Conservation (phyloP, 1,140 invertebrate genomes). For the Neoseiulus cucumeris region DNA sequence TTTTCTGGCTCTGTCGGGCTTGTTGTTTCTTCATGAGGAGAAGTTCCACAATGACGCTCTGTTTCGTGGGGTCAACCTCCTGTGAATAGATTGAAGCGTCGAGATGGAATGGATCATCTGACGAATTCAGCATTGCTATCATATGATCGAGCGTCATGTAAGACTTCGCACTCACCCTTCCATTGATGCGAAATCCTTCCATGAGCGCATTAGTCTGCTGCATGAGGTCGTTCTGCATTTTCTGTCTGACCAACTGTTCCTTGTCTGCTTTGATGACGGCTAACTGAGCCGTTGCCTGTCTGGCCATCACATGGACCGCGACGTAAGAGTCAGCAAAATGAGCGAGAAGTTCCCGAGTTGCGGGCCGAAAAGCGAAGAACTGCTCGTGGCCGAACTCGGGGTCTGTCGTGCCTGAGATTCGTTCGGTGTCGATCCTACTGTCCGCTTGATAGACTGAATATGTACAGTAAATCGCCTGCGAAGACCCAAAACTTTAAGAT, state of each 20-base stretch:
- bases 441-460: constrained; percentile 35
- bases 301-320: constrained; percentile 34
- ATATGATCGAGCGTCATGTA: too few species aligned
- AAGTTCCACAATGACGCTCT: constrained; percentile 29
- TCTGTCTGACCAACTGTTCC: constrained; percentile 24
- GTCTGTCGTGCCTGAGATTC: constrained; percentile 30
- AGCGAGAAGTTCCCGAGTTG: constrained; percentile 31
- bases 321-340: constrained; percentile 33
- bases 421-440: constrained; percentile 29
- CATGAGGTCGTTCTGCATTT: constrained; percentile 26
- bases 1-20: constrained; percentile 26
- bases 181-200: constrained; percentile 23
- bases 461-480: constrained; percentile 34
- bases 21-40: constrained; percentile 30
- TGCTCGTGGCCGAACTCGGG: constrained; percentile 36
- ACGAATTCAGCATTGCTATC: not conserved
- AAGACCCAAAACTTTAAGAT: constrained; percentile 15
- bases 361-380: constrained; percentile 28
- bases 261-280: constrained; percentile 21
- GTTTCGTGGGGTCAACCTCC: constrained; percentile 28
- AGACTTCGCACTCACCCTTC: constrained; percentile 16
- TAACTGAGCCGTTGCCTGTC: constrained; percentile 28
- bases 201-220: constrained; percentile 23
- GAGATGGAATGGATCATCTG: not conserved
- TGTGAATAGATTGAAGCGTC: constrained; percentile 13